Conservation (phyloP, 2,797 vertebrate species). For the Orestias chungarensis region DNA sequence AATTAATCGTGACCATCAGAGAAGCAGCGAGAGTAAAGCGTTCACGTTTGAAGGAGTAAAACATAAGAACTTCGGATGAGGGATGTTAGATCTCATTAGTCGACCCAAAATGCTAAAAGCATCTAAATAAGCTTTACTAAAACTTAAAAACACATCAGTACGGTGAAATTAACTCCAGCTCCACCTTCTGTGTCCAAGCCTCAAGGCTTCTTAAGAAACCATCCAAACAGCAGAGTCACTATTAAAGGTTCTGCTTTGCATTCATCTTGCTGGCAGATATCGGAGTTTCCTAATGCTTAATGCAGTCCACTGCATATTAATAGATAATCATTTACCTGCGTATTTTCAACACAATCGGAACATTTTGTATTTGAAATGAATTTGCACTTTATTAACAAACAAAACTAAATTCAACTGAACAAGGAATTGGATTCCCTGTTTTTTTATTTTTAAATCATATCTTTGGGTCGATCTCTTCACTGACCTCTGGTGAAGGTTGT, state of each 20-base stretch:
- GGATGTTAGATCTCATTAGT: neutral
- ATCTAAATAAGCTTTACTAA: neutral
- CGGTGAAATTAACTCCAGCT: neutral
- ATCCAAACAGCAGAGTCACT: neutral
- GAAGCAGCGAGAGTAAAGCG: neutral
- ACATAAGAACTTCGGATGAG: neutral
- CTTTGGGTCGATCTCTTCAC: slow-evolving; percentile 14
- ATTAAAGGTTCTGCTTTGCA: neutral
- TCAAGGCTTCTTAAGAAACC: neutral
- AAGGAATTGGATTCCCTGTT: neutral
- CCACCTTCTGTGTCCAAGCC: neutral
- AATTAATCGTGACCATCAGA: slow-evolving; percentile 35
- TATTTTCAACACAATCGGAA: neutral
- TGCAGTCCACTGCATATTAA: neutral
- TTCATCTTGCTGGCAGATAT: no score
- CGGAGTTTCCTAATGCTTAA: no score
- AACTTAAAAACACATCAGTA: no score
- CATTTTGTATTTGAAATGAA: no score
- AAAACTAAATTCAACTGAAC: neutral
- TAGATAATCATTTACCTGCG: neutral
- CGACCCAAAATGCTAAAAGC: neutral
- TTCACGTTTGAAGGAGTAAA: neutral
- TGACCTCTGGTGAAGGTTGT: slow-evolving; percentile 78
- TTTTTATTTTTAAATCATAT: neutral
- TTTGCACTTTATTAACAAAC: neutral